Conservation (phyloP, 2,113 vertebrate genomes). For the Raphicerus campestris region DNA sequence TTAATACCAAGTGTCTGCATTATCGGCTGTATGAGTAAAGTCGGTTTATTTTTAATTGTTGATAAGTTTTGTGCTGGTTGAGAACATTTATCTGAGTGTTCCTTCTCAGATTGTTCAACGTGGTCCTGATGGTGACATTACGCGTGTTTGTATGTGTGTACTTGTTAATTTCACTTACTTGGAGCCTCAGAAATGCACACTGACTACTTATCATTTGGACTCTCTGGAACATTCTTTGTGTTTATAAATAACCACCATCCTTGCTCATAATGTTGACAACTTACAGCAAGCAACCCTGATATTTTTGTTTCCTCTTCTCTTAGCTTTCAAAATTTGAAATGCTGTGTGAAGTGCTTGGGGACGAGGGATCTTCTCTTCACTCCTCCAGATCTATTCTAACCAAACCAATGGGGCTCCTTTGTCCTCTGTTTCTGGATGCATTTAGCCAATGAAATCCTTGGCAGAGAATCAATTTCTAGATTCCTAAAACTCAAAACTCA, state of each 20-base stretch:
- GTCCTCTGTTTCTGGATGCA: background rate
- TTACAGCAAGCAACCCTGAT: background rate
- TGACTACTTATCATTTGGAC: background rate
- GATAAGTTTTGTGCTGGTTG: background rate
- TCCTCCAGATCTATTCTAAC: background rate
- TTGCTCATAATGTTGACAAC: background rate
- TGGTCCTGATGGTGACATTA: background rate
- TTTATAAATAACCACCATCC: slow-evolving; percentile 5
- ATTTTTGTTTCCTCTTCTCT: background rate
- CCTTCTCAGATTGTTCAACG: background rate
- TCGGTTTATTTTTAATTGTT: slow-evolving; percentile 41
- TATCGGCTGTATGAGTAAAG: background rate
- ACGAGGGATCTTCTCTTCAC: background rate
- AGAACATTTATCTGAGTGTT: background rate
- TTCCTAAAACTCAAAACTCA: background rate
- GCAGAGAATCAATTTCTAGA: background rate
- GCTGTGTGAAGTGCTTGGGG: background rate
- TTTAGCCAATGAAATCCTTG: background rate
- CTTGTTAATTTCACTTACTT: background rate
- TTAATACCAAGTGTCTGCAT: background rate
- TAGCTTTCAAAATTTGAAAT: background rate
- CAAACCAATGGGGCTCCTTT: background rate
- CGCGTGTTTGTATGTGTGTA: background rate
- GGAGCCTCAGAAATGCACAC: background rate
- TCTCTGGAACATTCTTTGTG: background rate